Base-by-base conservation (phyloP, 2,888 invertebrate species). In the Agrochola lota region DNA sequence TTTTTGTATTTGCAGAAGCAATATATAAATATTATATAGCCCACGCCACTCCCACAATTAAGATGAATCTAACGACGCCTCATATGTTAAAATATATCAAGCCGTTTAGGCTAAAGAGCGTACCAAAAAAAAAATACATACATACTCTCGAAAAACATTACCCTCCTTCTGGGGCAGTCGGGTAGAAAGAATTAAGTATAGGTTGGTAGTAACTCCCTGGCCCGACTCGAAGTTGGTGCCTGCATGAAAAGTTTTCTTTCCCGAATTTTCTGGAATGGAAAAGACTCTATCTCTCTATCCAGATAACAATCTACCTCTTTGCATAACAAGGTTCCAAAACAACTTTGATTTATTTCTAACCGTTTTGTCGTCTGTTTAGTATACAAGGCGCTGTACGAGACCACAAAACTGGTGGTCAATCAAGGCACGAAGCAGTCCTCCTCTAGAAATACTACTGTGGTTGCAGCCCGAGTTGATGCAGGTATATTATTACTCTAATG, bases 361-460 rank as follows among this genome's bases (percentile, higher is more conserved):
- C 3, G 0, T 35, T 43, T 71, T 12, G 5, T 59, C 5, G 9
- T 59, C 2, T 40, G 4, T 76, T 59, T 85, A 94, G 94, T 90
- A 5, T 93, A 93, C 80, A 90, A 93, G 86, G 91, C 91, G 40
- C 76, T 93, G 7, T 93, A 92, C 46, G 90, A 93, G 62, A 91
- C 91, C 5, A 89, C 91, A 4, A 90, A 90, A 77, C 71, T 85
- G 43, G 86, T 87, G 5, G 78, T 87, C 7, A 86, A 81, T 52
- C 84, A 89, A 30, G 84, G 86, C 20, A 59, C 69, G 1, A 80
- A 67, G 17, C 17, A 76, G 1, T 52, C 40, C 1, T 74, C 85
- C 9, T 63, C 79, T 9, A 85, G 46, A n/a, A 84, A 87, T 2
- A 71, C 63, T 12, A 52, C 17, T 30, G 6, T 20, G 23, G 30